These are phyloP conservation scores for Polyommatus iphigenia DNA, from an alignment of 2,888 invertebrate species.

Conservation along the genomic window DNA sequence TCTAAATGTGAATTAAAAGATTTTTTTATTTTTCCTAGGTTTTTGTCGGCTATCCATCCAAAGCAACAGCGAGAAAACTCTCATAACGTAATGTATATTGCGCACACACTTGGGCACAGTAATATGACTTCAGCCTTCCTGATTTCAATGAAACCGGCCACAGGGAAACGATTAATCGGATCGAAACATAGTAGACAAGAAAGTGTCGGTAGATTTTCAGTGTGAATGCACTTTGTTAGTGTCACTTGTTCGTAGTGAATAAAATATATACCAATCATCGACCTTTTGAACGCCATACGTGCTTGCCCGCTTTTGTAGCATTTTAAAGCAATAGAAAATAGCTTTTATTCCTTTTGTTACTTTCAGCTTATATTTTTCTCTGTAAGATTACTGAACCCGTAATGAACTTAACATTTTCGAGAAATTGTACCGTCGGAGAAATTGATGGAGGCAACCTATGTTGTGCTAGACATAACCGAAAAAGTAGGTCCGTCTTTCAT, in stretches of 20 bases:
- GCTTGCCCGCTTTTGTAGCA: background rate
- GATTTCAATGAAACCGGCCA: background rate
- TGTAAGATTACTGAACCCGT: background rate
- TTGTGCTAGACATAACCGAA: no score
- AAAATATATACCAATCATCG: conserved; percentile 19
- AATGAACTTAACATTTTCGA: background rate
- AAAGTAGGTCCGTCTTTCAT: no score
- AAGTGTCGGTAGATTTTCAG: background rate
- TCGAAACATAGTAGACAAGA: background rate
- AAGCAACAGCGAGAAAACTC: no score
- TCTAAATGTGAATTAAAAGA: no score
- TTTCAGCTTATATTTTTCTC: background rate
- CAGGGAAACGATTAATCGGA: background rate
- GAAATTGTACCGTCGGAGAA: background rate
- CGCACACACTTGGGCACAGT: no score
- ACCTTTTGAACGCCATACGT: conserved; percentile 10
- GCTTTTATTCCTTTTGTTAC: background rate
- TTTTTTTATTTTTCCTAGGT: no score
- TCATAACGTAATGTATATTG: no score
- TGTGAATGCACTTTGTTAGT: background rate
- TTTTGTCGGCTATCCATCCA: no score
- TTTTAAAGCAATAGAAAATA: conserved; percentile 16
- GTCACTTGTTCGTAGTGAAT: background rate
- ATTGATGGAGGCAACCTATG: no score
- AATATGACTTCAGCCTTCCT: no score